phyloP scores from a whole-genome alignment of 2,888 invertebrate species.

The Dione juno region DNA sequence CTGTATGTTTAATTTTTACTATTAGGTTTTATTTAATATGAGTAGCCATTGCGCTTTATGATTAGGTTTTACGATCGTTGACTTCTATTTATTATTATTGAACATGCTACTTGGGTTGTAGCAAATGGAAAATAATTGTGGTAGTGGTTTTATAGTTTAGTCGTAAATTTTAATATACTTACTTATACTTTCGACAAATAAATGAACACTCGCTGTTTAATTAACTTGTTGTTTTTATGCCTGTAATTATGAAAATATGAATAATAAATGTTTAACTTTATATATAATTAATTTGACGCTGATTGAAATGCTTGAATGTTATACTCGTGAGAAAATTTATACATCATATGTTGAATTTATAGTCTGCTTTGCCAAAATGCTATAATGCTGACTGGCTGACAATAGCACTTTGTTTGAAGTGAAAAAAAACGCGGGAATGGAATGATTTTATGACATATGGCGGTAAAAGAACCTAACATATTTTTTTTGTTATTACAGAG shows the following conservation, averaged over 20 bases:
- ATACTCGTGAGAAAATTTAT: not conserved
- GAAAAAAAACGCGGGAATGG: no score
- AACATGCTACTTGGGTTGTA: constrained; percentile 4
- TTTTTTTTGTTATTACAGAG: constrained; percentile 82
- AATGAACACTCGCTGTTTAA: not conserved
- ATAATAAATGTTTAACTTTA: not conserved
- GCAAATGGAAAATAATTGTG: constrained; percentile 25
- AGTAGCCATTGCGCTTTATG: not conserved
- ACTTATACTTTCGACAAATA: constrained; percentile 19
- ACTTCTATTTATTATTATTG: constrained; percentile 16
- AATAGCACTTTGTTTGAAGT: no score
- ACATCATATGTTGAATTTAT: not conserved
- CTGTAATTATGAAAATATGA: not conserved
- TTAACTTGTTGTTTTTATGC: not conserved
- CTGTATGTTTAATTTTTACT: not conserved
- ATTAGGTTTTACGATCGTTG: constrained; percentile 1
- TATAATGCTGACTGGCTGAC: no score
- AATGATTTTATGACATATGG: no score
- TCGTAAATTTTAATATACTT: constrained; percentile 24
- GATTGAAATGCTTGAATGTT: not conserved
- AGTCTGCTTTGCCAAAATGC: not conserved
- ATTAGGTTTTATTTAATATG: not conserved
- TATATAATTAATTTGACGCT: not conserved
- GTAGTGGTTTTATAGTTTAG: constrained; percentile 7
- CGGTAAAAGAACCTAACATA: no score